Evolutionary conservation across 92 coral and sea anemone species (phyloP).

Genomic region (Parazoanthus atlanticus): DNA sequence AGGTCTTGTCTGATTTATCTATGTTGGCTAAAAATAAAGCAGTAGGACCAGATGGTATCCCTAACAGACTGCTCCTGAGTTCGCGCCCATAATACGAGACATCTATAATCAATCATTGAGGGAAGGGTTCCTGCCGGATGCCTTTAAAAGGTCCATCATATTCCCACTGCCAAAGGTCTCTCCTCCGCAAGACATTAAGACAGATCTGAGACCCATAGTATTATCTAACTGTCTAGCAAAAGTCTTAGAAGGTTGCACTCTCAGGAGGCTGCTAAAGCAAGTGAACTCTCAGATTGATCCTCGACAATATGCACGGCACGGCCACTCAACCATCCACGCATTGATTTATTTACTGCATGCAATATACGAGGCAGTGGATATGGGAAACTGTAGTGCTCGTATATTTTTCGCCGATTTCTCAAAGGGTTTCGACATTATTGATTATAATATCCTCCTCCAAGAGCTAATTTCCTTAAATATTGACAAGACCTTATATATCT

Average conservation of each 20-base stretch:
- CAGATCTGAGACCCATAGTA: constrained; percentile 11
- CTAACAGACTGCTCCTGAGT: constrained; percentile 38
- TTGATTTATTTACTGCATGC: background rate
- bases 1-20: no score
- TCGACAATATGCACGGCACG: background rate
- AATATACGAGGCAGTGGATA: background rate
- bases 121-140: constrained; percentile 30
- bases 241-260: no score
- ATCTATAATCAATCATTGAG: no score
- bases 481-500: background rate
- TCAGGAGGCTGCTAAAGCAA: background rate
- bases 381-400: background rate
- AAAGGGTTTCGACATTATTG: background rate
- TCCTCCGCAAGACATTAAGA: constrained; percentile 36
- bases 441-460: background rate
- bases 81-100: no score
- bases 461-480: background rate
- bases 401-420: background rate
- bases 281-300: background rate
- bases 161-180: no score
- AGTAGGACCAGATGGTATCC: constrained; percentile 23
- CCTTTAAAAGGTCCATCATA: no score
- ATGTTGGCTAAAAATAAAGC: constrained; percentile 31
- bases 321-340: background rate
- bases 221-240: background rate